Base-by-base conservation (phyloP, 2,113 vertebrate genomes). In the Urocynchramus pylzowi region DNA sequence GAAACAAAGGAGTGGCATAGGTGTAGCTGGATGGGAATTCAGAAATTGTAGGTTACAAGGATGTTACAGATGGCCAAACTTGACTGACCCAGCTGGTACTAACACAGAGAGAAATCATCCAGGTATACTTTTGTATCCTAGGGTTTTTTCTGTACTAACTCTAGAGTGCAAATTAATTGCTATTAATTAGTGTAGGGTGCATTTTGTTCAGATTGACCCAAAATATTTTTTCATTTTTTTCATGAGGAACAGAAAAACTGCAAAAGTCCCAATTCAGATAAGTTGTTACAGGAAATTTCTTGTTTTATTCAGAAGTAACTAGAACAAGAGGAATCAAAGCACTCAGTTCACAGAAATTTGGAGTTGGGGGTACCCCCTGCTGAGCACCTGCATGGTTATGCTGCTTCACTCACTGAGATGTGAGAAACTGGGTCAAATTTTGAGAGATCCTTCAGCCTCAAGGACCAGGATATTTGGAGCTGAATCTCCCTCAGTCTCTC, bases 1-100 rank as follows among this genome's bases (percentile, higher is more conserved):
- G 79, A 91, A 94, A 94, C 57, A 94, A 87, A 91, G 91, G 81
- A 91, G 84, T 89, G 87, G 81, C 84, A 49, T 45, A 93, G 74
- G 81, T 65, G 70, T 87, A 93, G 64, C 87, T 83, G 50, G 82
- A 69, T n/a, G 63, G 65, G 89, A 94, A 90, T 96, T 85, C n/a
- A 77, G 65, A 90, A 91, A 57, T 23, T 73, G 81, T 69, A 84
- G 52, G 76, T 91, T 53, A 49, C 42, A 65, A 30, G 69, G 45
- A 50, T 54, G 7, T 91, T 82, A 35, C n/a, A 69, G 93, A 47
- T 83, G 75, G 54, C 59, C 78, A 85, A 42, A 76, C 88, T 57
- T 73, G 49, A 69, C 93, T 85, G 79, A 80, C 88, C 59, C 27
- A 61, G 78, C 80, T 69, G 59, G 31, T 57, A 21, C 24, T 31